A percentile compares a stretch with the other conserved stretches of the same genome.
phyloP scores from a whole-genome alignment of 2,888 invertebrate genomes.

The Hetaerina titia region DNA sequence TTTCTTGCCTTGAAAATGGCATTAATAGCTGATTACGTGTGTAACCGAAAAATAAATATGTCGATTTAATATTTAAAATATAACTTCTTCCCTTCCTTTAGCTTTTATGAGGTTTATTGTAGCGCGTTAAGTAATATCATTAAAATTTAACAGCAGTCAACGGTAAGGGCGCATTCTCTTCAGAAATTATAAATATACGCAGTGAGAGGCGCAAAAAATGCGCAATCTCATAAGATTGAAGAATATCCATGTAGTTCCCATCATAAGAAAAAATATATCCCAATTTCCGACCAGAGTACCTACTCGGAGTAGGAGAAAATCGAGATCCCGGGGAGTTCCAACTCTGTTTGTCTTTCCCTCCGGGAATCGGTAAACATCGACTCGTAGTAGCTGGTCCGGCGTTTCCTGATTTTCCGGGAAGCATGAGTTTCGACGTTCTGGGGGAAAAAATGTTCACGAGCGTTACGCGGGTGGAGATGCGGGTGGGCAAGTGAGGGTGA shows the following conservation, averaged over 20 bases:
- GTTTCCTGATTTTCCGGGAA: slow-evolving; percentile 21
- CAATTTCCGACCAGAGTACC: not conserved
- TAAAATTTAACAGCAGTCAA: not conserved
- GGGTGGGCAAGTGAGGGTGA: not conserved
- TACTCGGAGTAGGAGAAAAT: not conserved
- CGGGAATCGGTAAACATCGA: slow-evolving; percentile 8
- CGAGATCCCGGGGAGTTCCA: not conserved
- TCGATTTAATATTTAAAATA: too few species aligned
- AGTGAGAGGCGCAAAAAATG: not conserved
- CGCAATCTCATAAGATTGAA: not conserved
- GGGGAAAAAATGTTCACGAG: not conserved
- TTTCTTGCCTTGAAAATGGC: too few species aligned
- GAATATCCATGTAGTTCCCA: not conserved
- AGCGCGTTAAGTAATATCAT: too few species aligned
- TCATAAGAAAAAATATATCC: not conserved
- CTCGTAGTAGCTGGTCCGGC: not conserved
- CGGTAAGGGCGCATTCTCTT: not conserved
- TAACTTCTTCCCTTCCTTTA: too few species aligned
- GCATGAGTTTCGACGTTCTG: slow-evolving; percentile 6
- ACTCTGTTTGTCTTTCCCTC: slow-evolving; percentile 29
- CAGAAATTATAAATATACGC: not conserved
- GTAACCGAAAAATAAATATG: too few species aligned
- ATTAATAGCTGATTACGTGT: too few species aligned
- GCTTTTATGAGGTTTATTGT: too few species aligned
- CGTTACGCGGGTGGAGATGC: not conserved